Evolutionary conservation across 2,888 invertebrate species (phyloP), one percentile per base, ranked within the genome.

Genomic region (Phaedon cochleariae): DNA sequence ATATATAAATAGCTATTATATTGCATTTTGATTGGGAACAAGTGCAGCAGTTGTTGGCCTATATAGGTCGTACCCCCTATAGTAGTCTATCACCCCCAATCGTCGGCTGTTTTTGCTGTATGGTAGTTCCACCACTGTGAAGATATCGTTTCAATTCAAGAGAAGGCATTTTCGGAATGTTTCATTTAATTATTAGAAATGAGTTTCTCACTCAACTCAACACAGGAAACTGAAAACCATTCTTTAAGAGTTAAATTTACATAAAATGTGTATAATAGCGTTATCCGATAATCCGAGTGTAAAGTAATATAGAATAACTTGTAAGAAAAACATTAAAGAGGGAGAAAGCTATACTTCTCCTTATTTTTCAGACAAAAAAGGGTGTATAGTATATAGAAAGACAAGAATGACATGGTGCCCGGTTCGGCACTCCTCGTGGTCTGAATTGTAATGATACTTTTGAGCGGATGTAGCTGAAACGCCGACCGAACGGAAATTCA

Each of bases 371-470:
- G 75, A 76, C 77, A 80, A 80, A 79, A 72, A 81, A 79, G 80
- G 77, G 78, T 78, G 79, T 79, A 77, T 78, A 80, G 77, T 79
- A 80, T 80, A 80, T 79, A 80, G 81, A 80, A 79, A 81, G 81
- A 82, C 81, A 81, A 79, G 81, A 81, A 81, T 81, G 82, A 81
- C 81, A 81, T 81, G 80, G 79, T 77, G 79, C 79, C 81, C 78
- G 80, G 79, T 81, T 81, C 79, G 77, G 78, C 74, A 76, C 76
- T 73, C 71, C 69, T 73, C 82, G 81, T 81, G 82, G 72, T 70
- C 77, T 77, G 82, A 82, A 82, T 82, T 81, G 78, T 80, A 82
- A 82, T 82, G 79, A 77, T 73, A 71, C 74, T 77, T 62, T 72
- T 72, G 68, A 21, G 46, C 46, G 52, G 58, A 45, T 41, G 54